These are phyloP conservation scores for Anolis sagrei DNA, from an alignment of 2,113 vertebrate genomes.

Conservation along the genomic window DNA sequence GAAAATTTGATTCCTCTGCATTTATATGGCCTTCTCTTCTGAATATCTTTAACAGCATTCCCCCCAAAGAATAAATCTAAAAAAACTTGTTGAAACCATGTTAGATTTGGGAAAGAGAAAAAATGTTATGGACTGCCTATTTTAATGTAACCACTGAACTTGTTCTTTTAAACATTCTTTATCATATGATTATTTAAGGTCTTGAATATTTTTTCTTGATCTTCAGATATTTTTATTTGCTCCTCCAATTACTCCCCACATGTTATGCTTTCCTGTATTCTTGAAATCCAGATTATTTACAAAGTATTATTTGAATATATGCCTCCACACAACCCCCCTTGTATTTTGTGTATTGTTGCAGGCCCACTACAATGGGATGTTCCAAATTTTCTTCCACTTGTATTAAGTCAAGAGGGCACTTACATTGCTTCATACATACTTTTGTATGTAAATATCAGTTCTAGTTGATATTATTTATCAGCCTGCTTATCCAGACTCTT, in stretches of 20 bases:
- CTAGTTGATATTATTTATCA: not conserved
- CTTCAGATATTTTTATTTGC: not conserved
- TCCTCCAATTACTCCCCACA: not conserved
- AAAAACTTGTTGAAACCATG: not conserved
- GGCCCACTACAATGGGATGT: not conserved
- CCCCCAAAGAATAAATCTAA: too few species aligned
- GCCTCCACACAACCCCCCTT: not conserved
- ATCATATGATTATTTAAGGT: not conserved
- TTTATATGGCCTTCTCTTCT: constrained; percentile 7
- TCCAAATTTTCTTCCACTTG: not conserved
- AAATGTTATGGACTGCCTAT: not conserved
- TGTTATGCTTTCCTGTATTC: not conserved
- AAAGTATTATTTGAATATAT: not conserved
- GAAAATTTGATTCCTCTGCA: not conserved
- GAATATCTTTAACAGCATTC: not conserved
- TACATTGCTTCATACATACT: too few species aligned
- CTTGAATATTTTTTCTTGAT: too few species aligned
- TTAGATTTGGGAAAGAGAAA: not conserved
- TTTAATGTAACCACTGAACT: not conserved
- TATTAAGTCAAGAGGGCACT: not conserved
- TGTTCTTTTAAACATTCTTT: not conserved
- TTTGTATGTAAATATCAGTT: too few species aligned
- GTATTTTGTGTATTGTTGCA: not conserved
- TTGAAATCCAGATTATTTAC: not conserved
- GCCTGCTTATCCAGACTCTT: not conserved